Base-by-base conservation (phyloP, 2,888 invertebrate species). In the Pollenia labialis region DNA sequence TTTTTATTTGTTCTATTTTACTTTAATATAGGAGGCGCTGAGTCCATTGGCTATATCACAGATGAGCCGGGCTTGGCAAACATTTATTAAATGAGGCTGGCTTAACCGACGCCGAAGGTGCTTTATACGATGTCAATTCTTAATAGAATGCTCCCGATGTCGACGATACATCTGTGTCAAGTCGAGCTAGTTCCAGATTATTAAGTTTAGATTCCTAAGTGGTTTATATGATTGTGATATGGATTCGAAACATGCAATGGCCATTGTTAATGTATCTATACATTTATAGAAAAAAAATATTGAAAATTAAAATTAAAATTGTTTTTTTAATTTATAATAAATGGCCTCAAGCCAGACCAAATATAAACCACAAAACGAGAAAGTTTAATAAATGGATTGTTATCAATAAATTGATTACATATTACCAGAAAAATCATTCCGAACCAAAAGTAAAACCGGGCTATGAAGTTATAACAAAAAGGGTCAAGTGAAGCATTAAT, bases 41-140 rank as follows among this genome's bases (percentile, higher is more conserved):
- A 95, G 91, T 97, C 97, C 88, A 96, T 97, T 1, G 97, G 97
- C 42, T 97, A 97, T 92, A 97, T 96, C n/a, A 97, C 97, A 0
- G 97, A 97, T 93, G 97, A 97, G 93, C 97, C 97, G 0, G 97
- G 97, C 16, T 94, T 97, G 14, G 97, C 97, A 93, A 97, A 97
- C 93, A 95, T 97, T 71, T 97, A 95, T 93, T 97, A 18, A 97
- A 97, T 93, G 97, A 97, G 93, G 96, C 97, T 23, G 97, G 97
- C 10, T 95, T 97, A 62, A 97, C 97, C 1, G 97, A 97, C 94
- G 97, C 97, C 11, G 97, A 97, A 94, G 97, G 97, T 83, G 97
- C 97, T 42, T 94, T 97, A 85, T 97, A 97, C 90, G 97, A 97
- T 93, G 97, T 97, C 71, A 97, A 97, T 94, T 97, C 97, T 10